Evolutionary conservation across 1,140 invertebrate genomes (phyloP).

Genomic region (Ericerus pela): DNA sequence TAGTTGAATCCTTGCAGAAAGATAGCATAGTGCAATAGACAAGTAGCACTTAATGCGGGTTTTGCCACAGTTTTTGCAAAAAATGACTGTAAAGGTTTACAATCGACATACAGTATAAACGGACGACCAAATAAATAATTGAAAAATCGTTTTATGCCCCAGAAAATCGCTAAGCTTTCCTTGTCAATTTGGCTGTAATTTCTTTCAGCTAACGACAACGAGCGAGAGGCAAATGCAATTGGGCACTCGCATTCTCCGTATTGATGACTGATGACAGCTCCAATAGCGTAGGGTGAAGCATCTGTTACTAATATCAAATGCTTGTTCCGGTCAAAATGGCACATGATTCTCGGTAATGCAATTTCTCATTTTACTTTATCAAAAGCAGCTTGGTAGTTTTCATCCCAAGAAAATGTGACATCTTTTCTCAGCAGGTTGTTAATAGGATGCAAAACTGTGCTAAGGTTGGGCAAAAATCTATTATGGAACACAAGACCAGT

Average conservation of each 20-base stretch:
- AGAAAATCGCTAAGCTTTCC: slow-evolving; percentile 33
- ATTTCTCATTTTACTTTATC: slow-evolving; percentile 18
- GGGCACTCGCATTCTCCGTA: slow-evolving; percentile 24
- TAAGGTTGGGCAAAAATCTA: slow-evolving; percentile 18
- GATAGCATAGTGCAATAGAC: slow-evolving; percentile 11
- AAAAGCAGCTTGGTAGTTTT: slow-evolving; percentile 17
- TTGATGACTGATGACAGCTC: slow-evolving; percentile 28
- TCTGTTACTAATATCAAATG: slow-evolving; percentile 26
- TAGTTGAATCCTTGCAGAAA: slow-evolving; percentile 15
- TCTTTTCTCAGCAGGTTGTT: slow-evolving; percentile 18
- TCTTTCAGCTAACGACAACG: slow-evolving; percentile 23
- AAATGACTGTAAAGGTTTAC: slow-evolving; percentile 16
- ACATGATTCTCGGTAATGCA: slow-evolving; percentile 19
- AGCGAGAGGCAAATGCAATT: slow-evolving; percentile 29
- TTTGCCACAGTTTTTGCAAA: slow-evolving; percentile 26
- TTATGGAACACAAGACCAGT: slow-evolving; percentile 19
- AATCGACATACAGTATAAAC: slow-evolving; percentile 14
- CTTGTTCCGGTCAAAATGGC: slow-evolving; percentile 24
- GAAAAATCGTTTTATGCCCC: slow-evolving; percentile 31
- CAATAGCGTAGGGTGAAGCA: slow-evolving; percentile 27
- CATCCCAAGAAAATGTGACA: slow-evolving; percentile 17
- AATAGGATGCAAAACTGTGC: slow-evolving; percentile 16
- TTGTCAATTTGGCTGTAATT: slow-evolving; percentile 34
- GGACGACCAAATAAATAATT: slow-evolving; percentile 20
- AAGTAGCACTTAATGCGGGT: slow-evolving; percentile 6